Evolutionary conservation across 1,140 invertebrate species (phyloP), one percentile per base, ranked within the genome.

Genomic region (Rhagoletis zephyria): DNA sequence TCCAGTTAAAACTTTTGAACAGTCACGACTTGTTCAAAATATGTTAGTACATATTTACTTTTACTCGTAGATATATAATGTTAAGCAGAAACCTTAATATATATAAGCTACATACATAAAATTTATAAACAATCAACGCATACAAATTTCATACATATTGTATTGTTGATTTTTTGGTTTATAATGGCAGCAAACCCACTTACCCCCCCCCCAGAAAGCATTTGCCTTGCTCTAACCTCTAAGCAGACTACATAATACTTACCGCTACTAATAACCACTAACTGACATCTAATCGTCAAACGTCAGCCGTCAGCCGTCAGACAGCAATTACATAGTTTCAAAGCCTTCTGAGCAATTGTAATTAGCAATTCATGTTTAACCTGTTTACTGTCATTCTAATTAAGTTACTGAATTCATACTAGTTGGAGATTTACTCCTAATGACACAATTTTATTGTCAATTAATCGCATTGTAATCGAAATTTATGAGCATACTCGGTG

Each of bases 401-500:
- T 81, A 42, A 81, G 45, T 81, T 51, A 81, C 45, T 81, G 74
- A 9, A 74, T 12, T 74, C 42, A 74, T 42, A 40, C 4, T 45
- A 42, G 30, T 30, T 74, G 45, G 40, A 74, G 67, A 56, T 81
- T 81, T 81, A 56, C 74, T 56, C 6, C 74, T 81, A 81, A 56
- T 81, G 74, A 81, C 51, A 81, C 74, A 81, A 81, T 56, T 77
- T 56, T 56, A 56, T 81, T 56, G 48, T 56, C 48, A 81, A 81
- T 81, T 81, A 81, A 81, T 81, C 16, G 74, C 48, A 19, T 81
- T 81, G 16, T 56, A 56, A 81, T 81, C 48, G 74, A 59, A 19
- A 81, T 81, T 56, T 59, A 81, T 81, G 45, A 56, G 74, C 48
- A 56, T 30, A 30, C 30, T 30, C 30, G 30, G 30, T 30, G 30